Evolutionary conservation across 2,888 invertebrate genomes (phyloP), one percentile per base, ranked within the genome.

Genomic region (Drosophila helvetica): DNA sequence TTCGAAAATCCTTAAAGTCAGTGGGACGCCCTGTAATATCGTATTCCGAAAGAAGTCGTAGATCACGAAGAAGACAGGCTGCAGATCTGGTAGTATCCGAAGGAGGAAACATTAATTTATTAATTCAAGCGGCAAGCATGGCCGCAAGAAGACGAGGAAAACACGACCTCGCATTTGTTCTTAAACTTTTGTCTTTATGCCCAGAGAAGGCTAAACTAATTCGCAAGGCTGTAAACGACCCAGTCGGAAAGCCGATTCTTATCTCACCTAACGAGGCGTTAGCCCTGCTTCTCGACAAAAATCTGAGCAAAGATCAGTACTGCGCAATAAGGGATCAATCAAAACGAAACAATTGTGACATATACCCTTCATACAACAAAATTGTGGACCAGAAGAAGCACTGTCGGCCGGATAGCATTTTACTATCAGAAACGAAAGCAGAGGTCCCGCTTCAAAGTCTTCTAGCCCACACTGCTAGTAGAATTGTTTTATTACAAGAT

Each of bases 11-110:
- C 19, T 2, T 15, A 12, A 30, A 0, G 2, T 30, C 30, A 8
- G 30, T 30, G 9, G 30, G 8, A 30, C 9, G 9, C 30, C 27
- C 9, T 27, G 1, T 8, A 27, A 1, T 27, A 2, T 8, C 12
- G 19, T 46, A 46, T 46, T 2, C 3, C 4, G 19, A 19, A 12
- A 46, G 19, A 19, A 12, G 19, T 30, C 30, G 30, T 3, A 51
- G 30, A 51, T 10, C 50, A 27, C 50, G 17, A 51, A 30, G 30
- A 51, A 30, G 17, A 5, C 27, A 51, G 27, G 50, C 30, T 30
- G 50, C 51, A 33, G 51, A 51, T 27, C 30, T 51, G 17, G 50
- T 51, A 18, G 15, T 27, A 10, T 51, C 50, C 30, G 27, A 51
- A n/a, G 50, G 27, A n/a, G 30, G 30, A 15, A 51, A 50, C 10